Evolutionary conservation across 2,113 vertebrate species (phyloP).

Genomic region (Puntigrus tetrazona): DNA sequence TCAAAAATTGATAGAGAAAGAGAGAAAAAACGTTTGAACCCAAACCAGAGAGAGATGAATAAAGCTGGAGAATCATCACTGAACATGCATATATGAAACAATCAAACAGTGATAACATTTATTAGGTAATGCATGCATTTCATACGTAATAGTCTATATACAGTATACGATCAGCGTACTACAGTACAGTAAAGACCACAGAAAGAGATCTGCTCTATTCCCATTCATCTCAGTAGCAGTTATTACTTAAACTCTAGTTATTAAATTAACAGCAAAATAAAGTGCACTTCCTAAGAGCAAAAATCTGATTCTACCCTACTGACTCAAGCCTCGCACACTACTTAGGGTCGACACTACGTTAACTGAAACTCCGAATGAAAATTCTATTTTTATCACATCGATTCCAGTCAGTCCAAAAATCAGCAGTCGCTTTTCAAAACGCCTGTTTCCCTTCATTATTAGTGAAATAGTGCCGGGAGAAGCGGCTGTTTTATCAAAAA

Average conservation of each 20-base stretch:
- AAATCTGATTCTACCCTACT: neutral
- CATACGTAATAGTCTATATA: neutral
- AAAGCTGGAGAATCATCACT: too few relatives aligned
- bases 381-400: neutral
- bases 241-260: neutral
- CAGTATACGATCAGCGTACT: neutral
- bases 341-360: neutral
- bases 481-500: constrained; percentile 37
- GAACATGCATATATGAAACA: neutral
- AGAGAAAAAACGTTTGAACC: too few relatives aligned
- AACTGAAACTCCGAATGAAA: neutral
- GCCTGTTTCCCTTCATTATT: constrained; percentile 34
- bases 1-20: too few relatives aligned
- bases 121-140: neutral
- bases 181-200: neutral
- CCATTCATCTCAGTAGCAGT: neutral
- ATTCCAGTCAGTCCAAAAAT: constrained; percentile 30
- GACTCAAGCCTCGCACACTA: neutral
- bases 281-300: neutral
- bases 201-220: neutral
- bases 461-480: constrained; percentile 29
- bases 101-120: too few relatives aligned
- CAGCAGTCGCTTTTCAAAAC: neutral
- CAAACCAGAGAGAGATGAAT: too few relatives aligned
- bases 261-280: neutral